Percentiles rank a stretch among this genome's conserved stretches.
These are phyloP conservation scores for Timandra comae DNA, from an alignment of 2,888 invertebrate genomes.

Conservation along the genomic window DNA sequence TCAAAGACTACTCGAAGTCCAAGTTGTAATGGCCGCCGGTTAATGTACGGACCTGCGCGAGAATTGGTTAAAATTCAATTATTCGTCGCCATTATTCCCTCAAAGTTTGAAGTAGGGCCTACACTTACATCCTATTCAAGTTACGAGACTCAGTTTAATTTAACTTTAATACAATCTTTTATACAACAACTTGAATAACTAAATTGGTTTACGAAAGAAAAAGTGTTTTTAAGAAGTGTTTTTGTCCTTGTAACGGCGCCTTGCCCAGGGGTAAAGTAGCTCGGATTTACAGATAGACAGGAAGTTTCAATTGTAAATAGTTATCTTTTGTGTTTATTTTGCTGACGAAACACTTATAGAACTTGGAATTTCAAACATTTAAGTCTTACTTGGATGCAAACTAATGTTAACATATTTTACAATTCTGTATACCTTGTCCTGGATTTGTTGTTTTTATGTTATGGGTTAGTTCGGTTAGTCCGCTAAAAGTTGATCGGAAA, in stretches of 20 bases:
- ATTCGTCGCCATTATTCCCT: conserved; percentile 54
- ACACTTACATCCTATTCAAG: conserved; percentile 42
- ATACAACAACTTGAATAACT: conserved; percentile 17
- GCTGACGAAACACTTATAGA: no score
- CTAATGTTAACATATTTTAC: no score
- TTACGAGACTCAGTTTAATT: conserved; percentile 40
- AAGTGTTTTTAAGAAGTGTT: conserved; percentile 3
- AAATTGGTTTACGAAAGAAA: conserved; percentile 12
- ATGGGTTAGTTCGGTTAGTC: no score
- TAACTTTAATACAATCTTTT: conserved; percentile 39
- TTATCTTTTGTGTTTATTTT: not conserved
- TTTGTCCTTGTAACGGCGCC: not conserved
- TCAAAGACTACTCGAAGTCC: conserved; percentile 17
- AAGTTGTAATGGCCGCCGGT: conserved; percentile 21
- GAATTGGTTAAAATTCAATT: conserved; percentile 65
- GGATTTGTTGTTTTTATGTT: no score
- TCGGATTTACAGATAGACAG: no score
- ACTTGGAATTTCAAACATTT: no score
- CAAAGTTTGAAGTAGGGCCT: conserved; percentile 41
- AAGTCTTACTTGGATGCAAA: no score
- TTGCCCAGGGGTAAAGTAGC: not conserved
- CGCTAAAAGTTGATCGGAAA: no score
- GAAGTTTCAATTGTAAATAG: conserved; percentile 3
- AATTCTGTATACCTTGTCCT: no score
- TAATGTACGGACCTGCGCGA: conserved; percentile 36